Evolutionary conservation across 2,888 invertebrate genomes (phyloP), one percentile per base, ranked within the genome.

Genomic region (Boloria euphrosyne): DNA sequence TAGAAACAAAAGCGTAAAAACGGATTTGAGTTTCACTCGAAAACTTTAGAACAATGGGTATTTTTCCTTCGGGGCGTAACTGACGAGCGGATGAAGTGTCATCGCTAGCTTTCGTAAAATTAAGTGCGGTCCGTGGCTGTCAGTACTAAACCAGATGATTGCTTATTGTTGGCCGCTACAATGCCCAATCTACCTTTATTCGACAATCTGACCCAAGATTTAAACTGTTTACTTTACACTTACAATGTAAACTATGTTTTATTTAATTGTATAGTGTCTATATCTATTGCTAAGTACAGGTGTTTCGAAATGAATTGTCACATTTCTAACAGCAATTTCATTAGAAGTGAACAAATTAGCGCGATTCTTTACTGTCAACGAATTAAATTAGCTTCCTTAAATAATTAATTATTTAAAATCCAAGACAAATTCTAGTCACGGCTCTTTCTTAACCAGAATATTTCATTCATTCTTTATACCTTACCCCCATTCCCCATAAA

Each of bases 111-210:
- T 74, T 76, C 76, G 74, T 82, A 76, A 76, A 83, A 79, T 80
- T 76, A 79, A 82, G 82, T 77, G 75, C 77, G 75, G 78, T 78
- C 76, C 78, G 74, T 77, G 77, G 75, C 78, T 62, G 67, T 70
- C 78, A 75, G 74, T 78, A 78, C 76, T 78, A 80, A 77, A 76
- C 76, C 78, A 73, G 78, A 79, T 86, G 87, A 90, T 89, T 86
- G 85, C 84, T 86, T 82, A 87, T 89, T 89, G 89, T 89, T 78
- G 77, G 69, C 62, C 65, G 62, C 78, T 75, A 89, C 87, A 89
- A 90, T 88, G 74, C 77, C 80, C 87, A 90, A 90, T 90, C 90
- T 88, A 76, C 76, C 79, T 70, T 80, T 76, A 81, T 84, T 80
- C 77, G 75, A 71, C 57, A 65, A 64, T 74, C 69, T 71, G 65